Conservation (phyloP, 2,888 invertebrate genomes). For the Megalurothrips usitatus region DNA sequence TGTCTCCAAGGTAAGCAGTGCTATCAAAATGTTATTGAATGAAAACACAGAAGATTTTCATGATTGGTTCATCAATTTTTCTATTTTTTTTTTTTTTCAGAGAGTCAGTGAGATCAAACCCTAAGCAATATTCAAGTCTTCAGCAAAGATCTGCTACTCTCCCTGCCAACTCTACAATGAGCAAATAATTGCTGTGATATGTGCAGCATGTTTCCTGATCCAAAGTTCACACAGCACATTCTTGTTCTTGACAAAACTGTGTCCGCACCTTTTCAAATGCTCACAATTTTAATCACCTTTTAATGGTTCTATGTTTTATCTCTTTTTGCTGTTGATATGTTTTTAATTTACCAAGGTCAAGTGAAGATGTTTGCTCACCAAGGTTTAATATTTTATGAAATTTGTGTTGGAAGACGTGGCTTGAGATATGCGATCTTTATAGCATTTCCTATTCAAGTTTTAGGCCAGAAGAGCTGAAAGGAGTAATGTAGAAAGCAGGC, state of each 20-base stretch:
- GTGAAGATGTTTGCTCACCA: background rate
- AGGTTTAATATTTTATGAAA: background rate
- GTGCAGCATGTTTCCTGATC: constrained; percentile 5
- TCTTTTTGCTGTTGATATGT: background rate
- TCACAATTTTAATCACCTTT: background rate
- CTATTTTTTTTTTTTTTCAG: constrained; percentile 52
- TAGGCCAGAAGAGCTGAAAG: too few relatives aligned
- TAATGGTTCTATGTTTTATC: background rate
- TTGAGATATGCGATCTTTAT: too few relatives aligned
- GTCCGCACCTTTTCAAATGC: too few relatives aligned
- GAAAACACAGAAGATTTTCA: constrained; percentile 23
- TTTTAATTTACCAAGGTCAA: background rate
- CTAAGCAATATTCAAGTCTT: constrained; percentile 65
- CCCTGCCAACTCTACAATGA: constrained; percentile 49
- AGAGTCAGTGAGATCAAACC: constrained; percentile 72
- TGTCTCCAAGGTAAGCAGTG: constrained; percentile 68
- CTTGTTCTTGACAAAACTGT: too few relatives aligned
- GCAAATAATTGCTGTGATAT: constrained; percentile 32
- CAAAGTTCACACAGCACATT: background rate
- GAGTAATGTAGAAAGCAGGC: too few relatives aligned
- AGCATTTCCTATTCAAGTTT: too few relatives aligned
- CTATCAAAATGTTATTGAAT: constrained; percentile 41
- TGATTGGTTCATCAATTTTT: constrained; percentile 1
- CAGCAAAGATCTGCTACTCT: constrained; percentile 83
- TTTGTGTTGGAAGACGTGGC: too few relatives aligned